Conservation (phyloP, 2,797 vertebrate species). For the Ctenopoma kingsleyae region DNA sequence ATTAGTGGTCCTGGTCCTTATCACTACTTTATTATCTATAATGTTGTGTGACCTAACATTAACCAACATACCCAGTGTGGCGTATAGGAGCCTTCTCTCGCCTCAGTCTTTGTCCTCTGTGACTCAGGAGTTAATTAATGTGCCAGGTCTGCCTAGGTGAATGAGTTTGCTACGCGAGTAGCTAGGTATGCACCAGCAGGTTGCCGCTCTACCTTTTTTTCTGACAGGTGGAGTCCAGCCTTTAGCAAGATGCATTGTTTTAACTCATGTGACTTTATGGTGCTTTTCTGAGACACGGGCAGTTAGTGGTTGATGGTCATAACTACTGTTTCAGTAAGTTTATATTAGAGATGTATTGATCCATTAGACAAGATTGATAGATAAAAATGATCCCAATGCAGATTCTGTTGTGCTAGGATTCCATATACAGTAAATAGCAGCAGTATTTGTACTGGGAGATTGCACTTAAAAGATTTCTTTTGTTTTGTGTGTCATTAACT, state of each 20-base stretch:
- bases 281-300: neutral
- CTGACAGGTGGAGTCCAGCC: neutral
- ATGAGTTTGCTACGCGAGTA: neutral
- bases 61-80: neutral
- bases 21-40: neutral
- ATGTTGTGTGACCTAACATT: neutral
- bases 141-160: conserved; percentile 12
- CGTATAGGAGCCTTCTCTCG: conserved; percentile 3
- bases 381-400: too few species aligned
- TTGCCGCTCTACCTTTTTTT: neutral
- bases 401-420: too few species aligned
- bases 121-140: conserved; percentile 40
- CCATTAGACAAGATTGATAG: neutral
- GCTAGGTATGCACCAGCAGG: conserved; percentile 12
- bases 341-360: neutral
- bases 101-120: conserved; percentile 26
- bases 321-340: conserved; percentile 3
- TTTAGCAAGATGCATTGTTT: neutral
- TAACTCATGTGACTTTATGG: neutral
- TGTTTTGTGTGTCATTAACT: too few species aligned
- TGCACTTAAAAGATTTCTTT: neutral
- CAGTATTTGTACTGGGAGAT: neutral
- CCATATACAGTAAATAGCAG: neutral
- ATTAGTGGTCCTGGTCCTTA: too few species aligned
- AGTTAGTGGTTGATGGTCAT: neutral